Evolutionary conservation across 35 echinoderm and acorn worm genomes (phyloP).

Genomic region (Strongylocentrotus purpuratus): DNA sequence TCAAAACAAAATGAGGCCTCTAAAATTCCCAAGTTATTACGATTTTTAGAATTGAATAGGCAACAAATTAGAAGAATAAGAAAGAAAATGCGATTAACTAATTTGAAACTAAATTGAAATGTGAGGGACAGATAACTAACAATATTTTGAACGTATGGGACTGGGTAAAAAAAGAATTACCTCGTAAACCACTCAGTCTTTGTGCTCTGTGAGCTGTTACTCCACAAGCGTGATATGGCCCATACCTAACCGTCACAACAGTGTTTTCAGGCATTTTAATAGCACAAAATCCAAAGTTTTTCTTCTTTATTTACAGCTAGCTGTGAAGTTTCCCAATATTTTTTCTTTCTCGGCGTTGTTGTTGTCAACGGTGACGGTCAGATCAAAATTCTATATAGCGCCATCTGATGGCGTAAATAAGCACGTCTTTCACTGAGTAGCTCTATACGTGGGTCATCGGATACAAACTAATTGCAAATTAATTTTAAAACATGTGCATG

Average conservation of each 20-base stretch:
- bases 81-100: too few species aligned
- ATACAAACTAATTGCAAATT: too few species aligned
- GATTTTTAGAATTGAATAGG: too few species aligned
- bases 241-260: constrained; percentile 72
- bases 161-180: constrained; percentile 46
- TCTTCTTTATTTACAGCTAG: not conserved
- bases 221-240: constrained; percentile 77
- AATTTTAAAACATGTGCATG: too few species aligned
- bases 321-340: not conserved
- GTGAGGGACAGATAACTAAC: not conserved
- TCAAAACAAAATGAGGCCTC: too few species aligned
- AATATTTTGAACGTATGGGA: constrained; percentile 1
- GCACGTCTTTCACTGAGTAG: too few species aligned
- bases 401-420: not conserved
- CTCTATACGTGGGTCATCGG: too few species aligned
- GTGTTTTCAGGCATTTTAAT: constrained; percentile 77
- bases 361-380: not conserved
- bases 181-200: constrained; percentile 69
- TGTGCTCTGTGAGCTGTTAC: constrained; percentile 69
- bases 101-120: not conserved
- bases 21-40: too few species aligned
- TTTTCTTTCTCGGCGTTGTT: not conserved
- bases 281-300: not conserved
- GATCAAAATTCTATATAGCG: too few species aligned
- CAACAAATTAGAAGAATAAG: too few species aligned